phyloP scores from a whole-genome alignment of 1,140 invertebrate genomes.

The Drosophila littoralis region DNA sequence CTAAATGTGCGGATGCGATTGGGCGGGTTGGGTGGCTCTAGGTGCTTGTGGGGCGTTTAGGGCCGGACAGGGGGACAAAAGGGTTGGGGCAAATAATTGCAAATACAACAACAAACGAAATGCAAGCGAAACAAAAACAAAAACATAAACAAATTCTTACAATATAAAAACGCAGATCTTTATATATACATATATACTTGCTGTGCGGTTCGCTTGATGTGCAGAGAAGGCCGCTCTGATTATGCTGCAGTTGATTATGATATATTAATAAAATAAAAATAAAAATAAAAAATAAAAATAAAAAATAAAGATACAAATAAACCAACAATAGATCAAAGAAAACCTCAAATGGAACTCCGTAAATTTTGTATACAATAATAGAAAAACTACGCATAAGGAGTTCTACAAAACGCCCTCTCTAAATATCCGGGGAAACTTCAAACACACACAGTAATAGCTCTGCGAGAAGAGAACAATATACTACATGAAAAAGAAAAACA shows the following conservation, averaged over 20 bases:
- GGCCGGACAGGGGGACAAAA: background rate
- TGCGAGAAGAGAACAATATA: too few species aligned
- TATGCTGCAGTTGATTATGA: conserved; percentile 4
- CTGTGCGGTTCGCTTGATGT: too few species aligned
- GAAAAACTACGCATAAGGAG: background rate
- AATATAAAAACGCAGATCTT: background rate
- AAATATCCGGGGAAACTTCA: too few species aligned
- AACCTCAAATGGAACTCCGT: background rate
- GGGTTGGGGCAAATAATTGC: background rate
- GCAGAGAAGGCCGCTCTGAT: too few species aligned
- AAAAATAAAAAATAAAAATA: background rate
- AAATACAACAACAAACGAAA: conserved; percentile 7
- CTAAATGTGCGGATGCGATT: too few species aligned
- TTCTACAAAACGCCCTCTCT: background rate
- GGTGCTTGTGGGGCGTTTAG: background rate
- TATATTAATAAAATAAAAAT: conserved; percentile 19
- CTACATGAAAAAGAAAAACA: background rate
- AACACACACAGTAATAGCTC: too few species aligned
- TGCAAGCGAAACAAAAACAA: conserved; percentile 9
- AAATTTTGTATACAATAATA: background rate
- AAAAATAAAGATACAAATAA: background rate
- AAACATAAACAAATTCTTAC: conserved; percentile 16
- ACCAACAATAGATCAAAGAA: background rate
- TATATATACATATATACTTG: background rate
- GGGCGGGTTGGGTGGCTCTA: too few species aligned